These are phyloP conservation scores for Eristalinus aeneus DNA, from an alignment of 2,888 invertebrate species.

Conservation along the genomic window DNA sequence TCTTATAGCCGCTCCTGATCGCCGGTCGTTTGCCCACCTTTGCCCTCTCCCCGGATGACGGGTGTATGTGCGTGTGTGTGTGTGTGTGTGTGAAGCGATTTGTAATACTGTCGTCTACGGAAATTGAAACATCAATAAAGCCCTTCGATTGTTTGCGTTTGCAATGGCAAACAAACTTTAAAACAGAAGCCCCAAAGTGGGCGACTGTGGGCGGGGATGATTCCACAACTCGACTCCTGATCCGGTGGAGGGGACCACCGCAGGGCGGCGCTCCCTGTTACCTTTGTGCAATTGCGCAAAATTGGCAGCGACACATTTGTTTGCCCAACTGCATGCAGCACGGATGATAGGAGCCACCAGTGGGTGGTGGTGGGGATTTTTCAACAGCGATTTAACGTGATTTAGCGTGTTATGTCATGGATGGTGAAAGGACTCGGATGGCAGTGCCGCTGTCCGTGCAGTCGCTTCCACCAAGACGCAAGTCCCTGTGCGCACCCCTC, in stretches of 20 bases:
- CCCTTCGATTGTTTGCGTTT: conserved; percentile 69
- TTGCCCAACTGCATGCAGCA: background rate
- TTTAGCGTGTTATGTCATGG: conserved; percentile 66
- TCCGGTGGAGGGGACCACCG: background rate
- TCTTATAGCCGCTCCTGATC: conserved; percentile 21
- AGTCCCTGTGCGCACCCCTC: background rate
- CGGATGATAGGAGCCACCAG: background rate
- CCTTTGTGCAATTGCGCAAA: conserved; percentile 67
- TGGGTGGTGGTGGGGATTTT: conserved; percentile 3
- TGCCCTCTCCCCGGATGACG: background rate
- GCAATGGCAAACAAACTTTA: conserved; percentile 60
- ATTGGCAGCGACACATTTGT: conserved; percentile 59
- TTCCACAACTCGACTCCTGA: background rate
- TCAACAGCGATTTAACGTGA: conserved; percentile 67
- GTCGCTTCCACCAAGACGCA: conserved; percentile 18
- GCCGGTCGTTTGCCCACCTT: conserved; percentile 27
- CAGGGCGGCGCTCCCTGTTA: conserved; percentile 15
- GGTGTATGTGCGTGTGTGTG: background rate
- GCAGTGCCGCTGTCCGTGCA: conserved; percentile 28
- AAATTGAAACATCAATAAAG: conserved; percentile 75
- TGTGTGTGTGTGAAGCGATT: conserved; percentile 71
- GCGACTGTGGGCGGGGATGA: background rate
- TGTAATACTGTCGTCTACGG: conserved; percentile 74
- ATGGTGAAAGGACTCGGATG: conserved; percentile 63
- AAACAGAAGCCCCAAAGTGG: background rate